Percentiles rank a stretch among this genome's conserved stretches.
Conservation (phyloP, 2,888 invertebrate species). For the Hirtodrosophila cameraria region DNA sequence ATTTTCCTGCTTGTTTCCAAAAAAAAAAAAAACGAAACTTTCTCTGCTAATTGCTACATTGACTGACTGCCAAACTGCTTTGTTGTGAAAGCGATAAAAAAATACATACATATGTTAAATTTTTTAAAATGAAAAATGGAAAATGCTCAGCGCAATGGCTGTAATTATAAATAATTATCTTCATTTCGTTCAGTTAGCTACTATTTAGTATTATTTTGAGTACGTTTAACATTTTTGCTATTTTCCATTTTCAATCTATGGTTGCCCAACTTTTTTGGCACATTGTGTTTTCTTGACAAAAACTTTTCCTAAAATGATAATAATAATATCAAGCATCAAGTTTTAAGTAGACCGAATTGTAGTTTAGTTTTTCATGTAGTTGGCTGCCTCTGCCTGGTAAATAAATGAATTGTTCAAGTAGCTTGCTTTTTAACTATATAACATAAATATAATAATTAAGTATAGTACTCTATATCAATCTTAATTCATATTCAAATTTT, state of each 20-base stretch:
- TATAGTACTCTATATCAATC: slow-evolving; percentile 13
- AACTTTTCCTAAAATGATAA: slow-evolving; percentile 46
- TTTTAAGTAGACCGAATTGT: slow-evolving; percentile 55
- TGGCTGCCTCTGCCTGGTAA: slow-evolving; percentile 47
- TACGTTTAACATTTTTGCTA: slow-evolving; percentile 27
- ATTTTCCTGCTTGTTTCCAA: slow-evolving; percentile 29
- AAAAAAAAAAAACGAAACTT: too few species aligned
- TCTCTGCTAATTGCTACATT: slow-evolving; percentile 61
- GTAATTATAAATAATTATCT: slow-evolving; percentile 21
- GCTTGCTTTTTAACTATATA: slow-evolving; percentile 36
- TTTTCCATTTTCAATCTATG: slow-evolving; percentile 40
- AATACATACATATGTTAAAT: slow-evolving; percentile 10
- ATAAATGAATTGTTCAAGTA: slow-evolving; percentile 25
- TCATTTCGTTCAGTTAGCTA: slow-evolving; percentile 9
- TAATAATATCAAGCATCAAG: slow-evolving; percentile 37
- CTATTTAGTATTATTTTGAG: slow-evolving; percentile 8
- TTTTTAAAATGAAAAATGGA: slow-evolving; percentile 19
- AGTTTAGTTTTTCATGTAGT: slow-evolving; percentile 46
- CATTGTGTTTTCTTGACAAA: slow-evolving; percentile 51
- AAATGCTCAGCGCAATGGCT: slow-evolving; percentile 23
- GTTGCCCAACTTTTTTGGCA: slow-evolving; percentile 48
- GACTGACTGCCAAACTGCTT: slow-evolving; percentile 82
- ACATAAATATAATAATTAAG: slow-evolving; percentile 20
- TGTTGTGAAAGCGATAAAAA: slow-evolving; percentile 59
- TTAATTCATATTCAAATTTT: slow-evolving; percentile 9